Evolutionary conservation across 1,140 invertebrate genomes (phyloP).

Genomic region (Drosophila ananassae): DNA sequence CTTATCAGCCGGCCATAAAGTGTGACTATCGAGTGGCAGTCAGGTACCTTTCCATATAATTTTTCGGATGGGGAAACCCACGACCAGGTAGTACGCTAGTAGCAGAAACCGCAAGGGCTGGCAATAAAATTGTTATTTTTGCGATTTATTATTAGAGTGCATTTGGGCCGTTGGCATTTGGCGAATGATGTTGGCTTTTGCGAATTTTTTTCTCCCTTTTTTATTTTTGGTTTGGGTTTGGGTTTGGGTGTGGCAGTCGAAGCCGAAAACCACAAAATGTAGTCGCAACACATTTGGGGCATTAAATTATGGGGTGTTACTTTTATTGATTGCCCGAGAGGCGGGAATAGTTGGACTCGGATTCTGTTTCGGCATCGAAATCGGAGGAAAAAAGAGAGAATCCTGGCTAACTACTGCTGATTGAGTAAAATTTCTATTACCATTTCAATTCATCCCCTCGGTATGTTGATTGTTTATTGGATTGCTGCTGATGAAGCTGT

Average conservation of each 20-base stretch:
- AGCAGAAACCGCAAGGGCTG: constrained; percentile 53
- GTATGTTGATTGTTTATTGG: constrained; percentile 61
- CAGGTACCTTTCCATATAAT: constrained; percentile 11
- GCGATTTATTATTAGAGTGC: constrained; percentile 82
- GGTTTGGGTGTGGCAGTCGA: constrained; percentile 8
- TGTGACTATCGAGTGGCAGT: constrained; percentile 57
- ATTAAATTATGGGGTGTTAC: constrained; percentile 81
- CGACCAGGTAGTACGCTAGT: constrained; percentile 11
- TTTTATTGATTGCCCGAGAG: constrained; percentile 70
- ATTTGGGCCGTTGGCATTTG: constrained; percentile 64
- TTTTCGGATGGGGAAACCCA: constrained; percentile 2
- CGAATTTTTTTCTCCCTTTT: constrained; percentile 24
- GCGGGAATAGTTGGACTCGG: not conserved
- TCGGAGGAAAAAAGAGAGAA: not conserved
- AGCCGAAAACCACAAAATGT: constrained; percentile 65
- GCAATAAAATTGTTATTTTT: constrained; percentile 81
- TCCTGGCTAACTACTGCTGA: constrained; percentile 25
- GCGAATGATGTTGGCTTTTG: constrained; percentile 33
- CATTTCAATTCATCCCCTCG: constrained; percentile 4
- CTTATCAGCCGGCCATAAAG: constrained; percentile 73
- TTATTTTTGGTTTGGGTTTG: not conserved
- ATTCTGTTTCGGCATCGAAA: not conserved
- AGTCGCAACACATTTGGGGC: constrained; percentile 76
- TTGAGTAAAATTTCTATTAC: constrained; percentile 31
- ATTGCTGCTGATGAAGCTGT: constrained; percentile 29